Conservation (phyloP, 2,888 invertebrate genomes). For the Anoncus sp. region DNA sequence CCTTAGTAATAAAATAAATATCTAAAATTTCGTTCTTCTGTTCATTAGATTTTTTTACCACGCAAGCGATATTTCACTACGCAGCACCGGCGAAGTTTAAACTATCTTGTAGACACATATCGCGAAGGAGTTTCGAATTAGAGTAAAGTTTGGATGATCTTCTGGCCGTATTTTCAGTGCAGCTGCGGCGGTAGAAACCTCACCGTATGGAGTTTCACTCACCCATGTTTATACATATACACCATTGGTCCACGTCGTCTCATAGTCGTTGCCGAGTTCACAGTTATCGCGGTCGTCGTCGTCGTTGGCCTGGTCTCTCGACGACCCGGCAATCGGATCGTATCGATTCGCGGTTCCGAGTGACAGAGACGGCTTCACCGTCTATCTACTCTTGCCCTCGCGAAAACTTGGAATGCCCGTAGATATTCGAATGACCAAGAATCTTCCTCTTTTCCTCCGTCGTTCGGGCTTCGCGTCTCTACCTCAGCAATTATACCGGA, state of each 20-base stretch:
- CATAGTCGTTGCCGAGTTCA: slow-evolving; percentile 16
- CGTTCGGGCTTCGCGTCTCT: not conserved
- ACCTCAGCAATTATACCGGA: slow-evolving; percentile 47
- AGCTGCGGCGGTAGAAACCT: not conserved
- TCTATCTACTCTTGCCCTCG: not conserved
- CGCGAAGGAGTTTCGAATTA: slow-evolving; percentile 18
- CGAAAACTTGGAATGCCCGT: slow-evolving; percentile 42
- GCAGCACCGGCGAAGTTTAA: not conserved
- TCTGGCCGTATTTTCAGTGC: not conserved
- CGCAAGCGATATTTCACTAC: too few relatives aligned
- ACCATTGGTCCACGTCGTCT: slow-evolving; percentile 5
- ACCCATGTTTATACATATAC: not conserved
- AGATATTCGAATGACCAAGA: slow-evolving; percentile 27
- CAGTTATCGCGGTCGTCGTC: slow-evolving; percentile 11
- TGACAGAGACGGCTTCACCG: not conserved
- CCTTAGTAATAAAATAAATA: too few relatives aligned
- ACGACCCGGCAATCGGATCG: slow-evolving; percentile 44
- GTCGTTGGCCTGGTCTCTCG: slow-evolving; percentile 31
- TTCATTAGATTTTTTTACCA: not conserved
- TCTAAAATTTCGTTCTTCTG: too few relatives aligned
- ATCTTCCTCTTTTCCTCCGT: slow-evolving; percentile 3
- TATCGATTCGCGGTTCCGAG: slow-evolving; percentile 46
- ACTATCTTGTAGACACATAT: not conserved
- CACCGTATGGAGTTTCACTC: not conserved
- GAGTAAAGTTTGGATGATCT: slow-evolving; percentile 35